Percentiles rank a stretch among this genome's conserved stretches.
These are phyloP conservation scores for Protomyctophum bolini DNA, from an alignment of 2,113 vertebrate species.

Conservation along the genomic window DNA sequence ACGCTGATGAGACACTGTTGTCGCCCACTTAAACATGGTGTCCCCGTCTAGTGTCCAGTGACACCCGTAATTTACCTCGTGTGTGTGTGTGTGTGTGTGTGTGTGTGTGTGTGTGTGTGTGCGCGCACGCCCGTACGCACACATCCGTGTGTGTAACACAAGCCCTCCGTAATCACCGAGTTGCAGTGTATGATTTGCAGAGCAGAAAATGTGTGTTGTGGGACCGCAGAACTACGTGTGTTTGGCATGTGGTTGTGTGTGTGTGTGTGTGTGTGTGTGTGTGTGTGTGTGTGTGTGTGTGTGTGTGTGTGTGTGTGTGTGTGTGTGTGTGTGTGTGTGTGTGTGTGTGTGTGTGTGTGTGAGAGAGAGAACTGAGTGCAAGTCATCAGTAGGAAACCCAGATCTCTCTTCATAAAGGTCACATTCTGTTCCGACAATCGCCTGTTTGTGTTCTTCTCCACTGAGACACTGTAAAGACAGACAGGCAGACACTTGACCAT, in stretches of 20 bases:
- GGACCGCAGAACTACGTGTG: background rate
- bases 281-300: background rate
- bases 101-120: constrained; percentile 15
- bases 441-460: constrained; percentile 28
- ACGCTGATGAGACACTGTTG: background rate
- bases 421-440: constrained; percentile 53
- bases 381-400: constrained; percentile 9
- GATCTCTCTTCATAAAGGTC: constrained; percentile 45
- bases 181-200: constrained; percentile 25
- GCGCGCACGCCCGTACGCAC: background rate
- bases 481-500: constrained; percentile 24
- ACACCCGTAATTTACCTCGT: constrained; percentile 13
- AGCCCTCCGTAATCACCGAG: constrained; percentile 14
- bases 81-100: background rate
- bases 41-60: constrained; percentile 10
- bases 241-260: background rate
- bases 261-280: background rate
- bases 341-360: background rate
- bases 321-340: background rate
- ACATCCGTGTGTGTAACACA: background rate
- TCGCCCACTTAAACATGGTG: background rate
- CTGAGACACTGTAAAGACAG: constrained; percentile 24
- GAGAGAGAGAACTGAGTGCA: background rate
- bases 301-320: background rate
- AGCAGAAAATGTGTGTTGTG: constrained; percentile 9